Evolutionary conservation across 2,113 vertebrate genomes (phyloP), one percentile per base, ranked within the genome.

Genomic region (Cryptotis parvus): DNA sequence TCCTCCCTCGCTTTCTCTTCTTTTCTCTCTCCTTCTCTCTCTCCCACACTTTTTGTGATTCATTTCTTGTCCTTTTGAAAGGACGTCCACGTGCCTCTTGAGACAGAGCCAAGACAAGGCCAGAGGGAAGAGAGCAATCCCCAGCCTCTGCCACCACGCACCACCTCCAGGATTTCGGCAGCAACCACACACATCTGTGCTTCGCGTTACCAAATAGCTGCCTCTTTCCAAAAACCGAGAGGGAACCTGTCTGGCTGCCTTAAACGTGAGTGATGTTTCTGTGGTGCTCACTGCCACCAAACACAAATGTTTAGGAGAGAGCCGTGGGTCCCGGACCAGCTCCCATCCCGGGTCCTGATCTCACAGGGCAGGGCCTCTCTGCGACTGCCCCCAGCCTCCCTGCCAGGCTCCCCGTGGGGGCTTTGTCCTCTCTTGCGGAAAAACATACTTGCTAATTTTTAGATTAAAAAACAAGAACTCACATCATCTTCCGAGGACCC

Each of bases 61-160:
- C 72, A 88, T 73, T 37, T 84, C 87, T 89, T 92, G 84, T 68
- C 74, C 88, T 89, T 94, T 77, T 49, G 37, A 72, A 39, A 68
- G 66, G 74, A 78, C 1, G 15, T 72, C 11, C 78, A 73, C 1
- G 31, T 73, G 88, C 52, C 16, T 93, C 75, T 83, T 37, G 43
- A 83, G 87, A 89, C n/a, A 72, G 87, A 70, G 87, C 6, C 29
- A 84, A 84, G 74, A 79, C 3, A 76, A 43, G n/a, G n/a, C n/a
- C n/a, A n/a, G n/a, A n/a, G n/a, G n/a, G n/a, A n/a, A n/a, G n/a
- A n/a, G n/a, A n/a, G n/a, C n/a, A n/a, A n/a, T 31, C 35, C 24
- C 69, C 66, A 39, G 22, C 69, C 66, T 35, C 37, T 63, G 4
- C 31, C 70, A n/a, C 43, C 3, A 4, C 9, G 18, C 9, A 16